Evolutionary conservation across 2,888 invertebrate genomes (phyloP), one percentile per base, ranked within the genome.

Genomic region (Acheta domesticus): DNA sequence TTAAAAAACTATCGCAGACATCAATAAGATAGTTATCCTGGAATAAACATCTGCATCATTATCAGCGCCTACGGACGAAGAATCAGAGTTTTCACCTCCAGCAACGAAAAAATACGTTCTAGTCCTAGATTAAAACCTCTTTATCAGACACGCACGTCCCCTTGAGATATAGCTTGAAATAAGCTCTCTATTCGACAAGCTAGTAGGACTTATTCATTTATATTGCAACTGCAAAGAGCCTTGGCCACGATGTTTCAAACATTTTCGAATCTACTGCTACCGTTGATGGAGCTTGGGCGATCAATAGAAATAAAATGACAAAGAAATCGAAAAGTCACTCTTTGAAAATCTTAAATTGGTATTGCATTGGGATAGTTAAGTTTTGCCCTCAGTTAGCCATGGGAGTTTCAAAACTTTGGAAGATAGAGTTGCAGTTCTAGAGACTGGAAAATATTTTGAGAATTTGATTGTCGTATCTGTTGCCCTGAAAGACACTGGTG

Each of bases 361-460:
- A 19, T 73, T 73, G 2, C 73, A 73, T 73, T 16, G 73, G 73
- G 73, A 73, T 73, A 73, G 73, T 73, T 3, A 73, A 73, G 3
- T 73, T 2, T 73, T 73, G 73, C 73, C 0, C 73, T 73, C 73
- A 73, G 73, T n/a, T 73, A 4, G 3, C n/a, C 73, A 73, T 73
- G 4, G 4, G 73, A 73, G 73, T 73, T 16, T 73, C 73, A 73
- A 73, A 73, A 2, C 73, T 73, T 73, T 73, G 73, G 2, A 73
- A 73, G 73, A 16, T 73, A 73, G 73, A 73, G 73, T 73, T 19
- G n/a, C 73, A 73, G 73, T 73, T 73, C 73, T 73, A 73, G 73
- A 2, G 2, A 73, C 73, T 73, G 73, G 73, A 2, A 73, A 73
- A 3, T 2, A 73, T 73, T 73, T 73, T 73, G 2, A 4, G 2